Evolutionary conservation across 1,140 invertebrate genomes (phyloP).

Genomic region (Cotesia chilonis): DNA sequence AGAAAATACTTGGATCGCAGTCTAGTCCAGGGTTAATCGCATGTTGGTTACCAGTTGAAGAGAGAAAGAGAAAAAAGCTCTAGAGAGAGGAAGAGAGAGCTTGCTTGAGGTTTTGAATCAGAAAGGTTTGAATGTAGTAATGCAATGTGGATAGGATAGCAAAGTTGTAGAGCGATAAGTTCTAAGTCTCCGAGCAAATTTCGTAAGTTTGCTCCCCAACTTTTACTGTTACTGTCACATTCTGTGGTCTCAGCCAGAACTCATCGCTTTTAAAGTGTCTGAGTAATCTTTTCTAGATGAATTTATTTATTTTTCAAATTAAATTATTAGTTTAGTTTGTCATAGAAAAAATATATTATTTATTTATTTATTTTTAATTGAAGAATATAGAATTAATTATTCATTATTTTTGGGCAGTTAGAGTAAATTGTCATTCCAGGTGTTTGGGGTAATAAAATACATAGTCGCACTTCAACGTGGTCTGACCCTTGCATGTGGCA

Average conservation of each 20-base stretch:
- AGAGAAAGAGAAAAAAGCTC: neutral
- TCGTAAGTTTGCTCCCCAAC: neutral
- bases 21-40: constrained; percentile 34
- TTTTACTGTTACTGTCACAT: constrained; percentile 11
- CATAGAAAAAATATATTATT: too few relatives aligned
- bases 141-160: constrained; percentile 8
- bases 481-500: constrained; percentile 33
- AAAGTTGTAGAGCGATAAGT: constrained; percentile 27
- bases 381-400: neutral
- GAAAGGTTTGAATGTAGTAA: neutral
- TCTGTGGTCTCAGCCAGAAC: neutral
- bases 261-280: neutral
- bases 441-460: constrained; percentile 12
- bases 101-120: constrained; percentile 22
- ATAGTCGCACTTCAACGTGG: constrained; percentile 3
- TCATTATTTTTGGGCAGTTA: neutral
- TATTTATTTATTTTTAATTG: constrained; percentile 10
- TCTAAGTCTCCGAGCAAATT: constrained; percentile 18
- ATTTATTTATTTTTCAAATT: neutral
- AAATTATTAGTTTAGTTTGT: neutral
- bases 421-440: neutral
- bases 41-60: neutral
- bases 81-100: neutral
- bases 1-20: constrained; percentile 15
- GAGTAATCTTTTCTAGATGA: neutral